Evolutionary conservation across 2,797 vertebrate species (phyloP).

Genomic region (Phalanger gymnotis): DNA sequence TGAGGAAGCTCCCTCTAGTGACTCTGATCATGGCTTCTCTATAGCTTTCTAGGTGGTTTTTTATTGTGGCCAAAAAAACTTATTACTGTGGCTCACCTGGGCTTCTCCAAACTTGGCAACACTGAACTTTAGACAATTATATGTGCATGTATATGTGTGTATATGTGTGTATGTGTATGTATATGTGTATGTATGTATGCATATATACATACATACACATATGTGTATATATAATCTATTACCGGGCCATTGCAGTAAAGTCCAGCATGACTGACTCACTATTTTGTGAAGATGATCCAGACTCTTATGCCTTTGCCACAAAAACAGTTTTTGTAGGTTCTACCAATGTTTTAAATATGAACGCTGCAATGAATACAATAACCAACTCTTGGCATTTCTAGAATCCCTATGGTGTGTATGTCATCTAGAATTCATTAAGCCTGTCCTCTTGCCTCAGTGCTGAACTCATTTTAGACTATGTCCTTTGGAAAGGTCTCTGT

Average conservation of each 20-base stretch:
- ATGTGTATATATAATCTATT: background rate
- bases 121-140: no score
- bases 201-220: no score
- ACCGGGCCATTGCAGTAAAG: background rate
- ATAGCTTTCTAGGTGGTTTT: background rate
- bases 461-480: background rate
- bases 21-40: background rate
- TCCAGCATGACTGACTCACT: background rate
- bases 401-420: background rate
- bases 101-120: background rate
- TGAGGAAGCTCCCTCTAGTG: background rate
- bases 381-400: background rate
- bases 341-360: background rate
- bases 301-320: background rate
- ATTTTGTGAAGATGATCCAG: background rate
- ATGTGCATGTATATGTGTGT: no score
- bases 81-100: background rate
- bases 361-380: background rate
- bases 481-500: background rate
- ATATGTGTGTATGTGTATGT: no score
- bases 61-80: background rate
- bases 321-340: background rate
- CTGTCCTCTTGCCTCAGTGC: background rate
- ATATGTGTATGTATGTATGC: no score
- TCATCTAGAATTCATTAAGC: background rate